Percentiles rank a stretch among this genome's conserved stretches.
Evolutionary conservation across 2,888 invertebrate genomes (phyloP).

Genomic region (Perithous albicinctus): DNA sequence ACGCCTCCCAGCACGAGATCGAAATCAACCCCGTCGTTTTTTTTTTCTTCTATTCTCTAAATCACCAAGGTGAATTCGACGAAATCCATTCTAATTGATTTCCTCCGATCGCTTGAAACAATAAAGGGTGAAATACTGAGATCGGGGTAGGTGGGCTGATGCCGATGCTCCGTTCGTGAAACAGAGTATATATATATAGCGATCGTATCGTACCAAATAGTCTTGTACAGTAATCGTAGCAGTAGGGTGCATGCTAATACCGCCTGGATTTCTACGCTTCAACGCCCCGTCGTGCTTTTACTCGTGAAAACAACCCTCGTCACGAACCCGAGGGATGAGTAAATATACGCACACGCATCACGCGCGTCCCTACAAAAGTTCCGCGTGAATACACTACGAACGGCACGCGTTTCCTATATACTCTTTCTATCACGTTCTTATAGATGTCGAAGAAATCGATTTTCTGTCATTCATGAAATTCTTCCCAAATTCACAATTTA

Average conservation of each 20-base stretch:
- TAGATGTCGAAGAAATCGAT: slow-evolving; percentile 29
- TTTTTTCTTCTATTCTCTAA: slow-evolving; percentile 33
- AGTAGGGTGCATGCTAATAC: slow-evolving; percentile 69
- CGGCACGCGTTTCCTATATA: slow-evolving; percentile 47
- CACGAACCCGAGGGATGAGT: slow-evolving; percentile 56
- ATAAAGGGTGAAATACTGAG: slow-evolving; percentile 65
- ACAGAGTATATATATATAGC: slow-evolving; percentile 4
- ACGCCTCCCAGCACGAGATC: background rate
- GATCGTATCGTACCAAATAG: slow-evolving; percentile 52
- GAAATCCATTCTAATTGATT: slow-evolving; percentile 70
- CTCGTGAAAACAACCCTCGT: slow-evolving; percentile 74
- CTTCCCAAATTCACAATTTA: background rate
- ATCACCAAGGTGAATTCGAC: slow-evolving; percentile 56
- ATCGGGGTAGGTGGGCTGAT: slow-evolving; percentile 41
- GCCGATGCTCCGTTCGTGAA: slow-evolving; percentile 48
- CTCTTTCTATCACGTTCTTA: background rate
- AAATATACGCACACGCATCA: slow-evolving; percentile 67
- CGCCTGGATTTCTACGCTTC: slow-evolving; percentile 76
- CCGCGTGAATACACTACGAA: slow-evolving; percentile 43
- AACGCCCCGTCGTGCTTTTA: slow-evolving; percentile 76
- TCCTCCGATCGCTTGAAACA: slow-evolving; percentile 69
- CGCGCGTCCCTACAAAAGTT: slow-evolving; percentile 14
- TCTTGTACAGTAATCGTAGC: slow-evolving; percentile 49
- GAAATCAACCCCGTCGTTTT: slow-evolving; percentile 17
- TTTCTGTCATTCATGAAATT: slow-evolving; percentile 2